Conservation (phyloP, 2,113 vertebrate genomes). For the Ancistrus triradiatus region DNA sequence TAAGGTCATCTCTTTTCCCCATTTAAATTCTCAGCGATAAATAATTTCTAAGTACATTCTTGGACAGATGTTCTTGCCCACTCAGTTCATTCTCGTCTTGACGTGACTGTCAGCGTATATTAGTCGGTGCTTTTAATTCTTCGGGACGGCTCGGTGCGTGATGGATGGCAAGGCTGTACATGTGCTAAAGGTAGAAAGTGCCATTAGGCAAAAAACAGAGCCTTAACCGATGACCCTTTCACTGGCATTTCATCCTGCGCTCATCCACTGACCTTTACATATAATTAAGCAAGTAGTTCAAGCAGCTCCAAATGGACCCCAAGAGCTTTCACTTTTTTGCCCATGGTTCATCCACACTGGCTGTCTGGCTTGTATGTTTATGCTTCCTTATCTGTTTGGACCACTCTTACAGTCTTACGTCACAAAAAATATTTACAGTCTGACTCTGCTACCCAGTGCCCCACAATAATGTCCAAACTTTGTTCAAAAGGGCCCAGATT, state of each 20-base stretch:
- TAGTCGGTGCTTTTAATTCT: slow-evolving; percentile 40
- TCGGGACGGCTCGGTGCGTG: slow-evolving; percentile 35
- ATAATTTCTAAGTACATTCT: slow-evolving; percentile 29
- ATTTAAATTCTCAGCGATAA: slow-evolving; percentile 14
- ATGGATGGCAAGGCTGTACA: slow-evolving; percentile 41
- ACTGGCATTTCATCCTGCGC: slow-evolving; percentile 45
- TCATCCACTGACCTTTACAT: slow-evolving; percentile 59
- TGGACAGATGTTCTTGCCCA: slow-evolving; percentile 18
- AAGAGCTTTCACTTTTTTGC: slow-evolving; percentile 47
- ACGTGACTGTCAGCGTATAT: slow-evolving; percentile 31
- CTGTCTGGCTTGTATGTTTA: slow-evolving; percentile 34
- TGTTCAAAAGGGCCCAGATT: too few species aligned
- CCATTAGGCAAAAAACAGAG: slow-evolving; percentile 48
- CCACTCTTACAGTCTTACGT: too few species aligned
- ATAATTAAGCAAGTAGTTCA: slow-evolving; percentile 66
- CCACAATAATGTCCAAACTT: too few species aligned
- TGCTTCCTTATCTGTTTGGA: slow-evolving; percentile 26
- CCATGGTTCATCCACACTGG: slow-evolving; percentile 37
- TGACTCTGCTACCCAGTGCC: too few species aligned
- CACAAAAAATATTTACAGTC: too few species aligned
- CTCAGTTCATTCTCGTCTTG: slow-evolving; percentile 9
- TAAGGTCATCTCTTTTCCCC: neutral
- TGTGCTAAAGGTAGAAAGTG: slow-evolving; percentile 38
- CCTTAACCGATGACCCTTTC: slow-evolving; percentile 46
- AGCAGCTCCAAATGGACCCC: slow-evolving; percentile 61